phyloP scores from a whole-genome alignment of 2,888 invertebrate genomes.

The Caradrina clavipalpis region DNA sequence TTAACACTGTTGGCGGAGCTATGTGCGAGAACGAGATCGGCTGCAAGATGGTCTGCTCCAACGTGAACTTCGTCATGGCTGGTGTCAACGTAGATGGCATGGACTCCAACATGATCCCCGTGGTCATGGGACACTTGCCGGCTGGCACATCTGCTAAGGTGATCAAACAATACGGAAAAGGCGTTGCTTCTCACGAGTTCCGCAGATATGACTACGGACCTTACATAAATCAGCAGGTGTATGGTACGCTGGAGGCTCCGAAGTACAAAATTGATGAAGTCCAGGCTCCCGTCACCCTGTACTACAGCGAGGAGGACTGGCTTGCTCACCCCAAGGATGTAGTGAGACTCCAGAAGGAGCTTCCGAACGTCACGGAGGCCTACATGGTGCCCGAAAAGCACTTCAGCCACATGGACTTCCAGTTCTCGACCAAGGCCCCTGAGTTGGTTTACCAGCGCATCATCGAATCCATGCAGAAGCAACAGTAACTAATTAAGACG shows the following conservation, averaged over 20 bases:
- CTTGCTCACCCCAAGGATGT: constrained; percentile 92
- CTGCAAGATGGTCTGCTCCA: constrained; percentile 90
- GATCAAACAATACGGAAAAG: constrained; percentile 91
- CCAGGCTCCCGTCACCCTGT: constrained; percentile 82
- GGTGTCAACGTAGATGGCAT: constrained; percentile 91
- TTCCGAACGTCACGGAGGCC: constrained; percentile 90
- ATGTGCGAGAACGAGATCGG: constrained; percentile 80
- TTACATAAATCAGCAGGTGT: constrained; percentile 79
- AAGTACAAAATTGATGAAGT: constrained; percentile 82
- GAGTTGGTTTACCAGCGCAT: constrained; percentile 80
- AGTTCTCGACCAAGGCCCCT: constrained; percentile 81
- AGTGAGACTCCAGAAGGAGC: constrained; percentile 85
- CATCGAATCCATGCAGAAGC: constrained; percentile 78
- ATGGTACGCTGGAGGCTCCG: constrained; percentile 80
- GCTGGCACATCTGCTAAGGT: constrained; percentile 90
- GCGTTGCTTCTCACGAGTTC: constrained; percentile 78
- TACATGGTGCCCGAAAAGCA: constrained; percentile 89
- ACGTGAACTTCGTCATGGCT: constrained; percentile 91
- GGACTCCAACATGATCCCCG: constrained; percentile 88
- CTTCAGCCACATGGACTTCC: constrained; percentile 87
- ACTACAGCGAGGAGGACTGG: constrained; percentile 92
- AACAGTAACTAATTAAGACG: constrained; percentile 53
- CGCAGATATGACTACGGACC: constrained; percentile 83
- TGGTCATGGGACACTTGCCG: constrained; percentile 89
- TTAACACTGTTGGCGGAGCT: constrained; percentile 78